These are phyloP conservation scores for Marcusenius ussheri DNA, from an alignment of 2,113 vertebrate genomes.

Conservation along the genomic window DNA sequence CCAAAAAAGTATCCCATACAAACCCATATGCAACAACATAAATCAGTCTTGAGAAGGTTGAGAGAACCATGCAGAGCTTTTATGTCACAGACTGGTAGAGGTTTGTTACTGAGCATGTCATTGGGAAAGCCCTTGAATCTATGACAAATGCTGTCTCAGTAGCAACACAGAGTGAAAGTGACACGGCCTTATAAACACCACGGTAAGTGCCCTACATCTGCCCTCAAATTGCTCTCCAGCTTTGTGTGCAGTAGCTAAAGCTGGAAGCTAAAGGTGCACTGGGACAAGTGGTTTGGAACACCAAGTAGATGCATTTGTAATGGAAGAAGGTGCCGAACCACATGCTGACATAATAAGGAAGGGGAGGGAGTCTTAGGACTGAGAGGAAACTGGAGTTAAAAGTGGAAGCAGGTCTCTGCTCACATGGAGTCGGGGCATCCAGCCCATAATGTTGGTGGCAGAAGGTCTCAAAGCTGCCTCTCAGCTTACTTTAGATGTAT, in stretches of 20 bases:
- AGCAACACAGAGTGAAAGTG: not conserved
- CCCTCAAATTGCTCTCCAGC: not conserved
- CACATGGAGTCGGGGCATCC: not conserved
- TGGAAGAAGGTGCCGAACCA: not conserved
- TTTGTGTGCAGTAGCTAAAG: not conserved
- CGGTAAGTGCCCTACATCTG: not conserved
- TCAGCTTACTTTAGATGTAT: not conserved
- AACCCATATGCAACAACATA: not conserved
- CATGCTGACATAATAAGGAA: not conserved
- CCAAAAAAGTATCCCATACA: not conserved
- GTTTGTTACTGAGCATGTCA: constrained; percentile 1
- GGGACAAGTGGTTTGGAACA: not conserved
- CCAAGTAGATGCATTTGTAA: not conserved
- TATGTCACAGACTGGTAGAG: not conserved
- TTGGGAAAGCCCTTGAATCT: constrained; percentile 12
- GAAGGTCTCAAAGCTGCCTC: not conserved
- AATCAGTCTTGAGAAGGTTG: not conserved
- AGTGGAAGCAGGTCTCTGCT: not conserved
- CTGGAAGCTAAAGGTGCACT: not conserved
- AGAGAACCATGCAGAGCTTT: too few relatives aligned
- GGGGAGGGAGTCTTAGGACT: not conserved
- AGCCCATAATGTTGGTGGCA: not conserved
- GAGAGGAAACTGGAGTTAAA: not conserved
- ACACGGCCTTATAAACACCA: not conserved
- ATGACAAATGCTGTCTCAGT: constrained; percentile 4